Evolutionary conservation across 1,140 invertebrate genomes (phyloP), one percentile per base, ranked within the genome.

Genomic region (Nylanderia fulva): DNA sequence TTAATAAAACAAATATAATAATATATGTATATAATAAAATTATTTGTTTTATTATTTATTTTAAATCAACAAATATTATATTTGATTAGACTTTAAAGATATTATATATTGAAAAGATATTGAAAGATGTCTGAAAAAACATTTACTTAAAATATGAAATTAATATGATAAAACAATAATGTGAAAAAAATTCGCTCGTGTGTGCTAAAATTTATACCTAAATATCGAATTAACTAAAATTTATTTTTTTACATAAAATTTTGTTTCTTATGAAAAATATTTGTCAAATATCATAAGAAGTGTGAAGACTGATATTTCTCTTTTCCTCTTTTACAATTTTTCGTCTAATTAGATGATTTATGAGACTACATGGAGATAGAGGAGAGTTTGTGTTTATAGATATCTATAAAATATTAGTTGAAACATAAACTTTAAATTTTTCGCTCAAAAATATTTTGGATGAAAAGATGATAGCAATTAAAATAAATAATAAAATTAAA

Each of bases 291-390:
- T 58, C 56, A 36, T 36, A 36, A 54, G 33, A 72, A 52, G 52
- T 58, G 29, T 72, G 52, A 72, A 7, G 48, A 39, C 1, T 74
- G 71, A 39, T 8, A 36, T 58, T 9, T 74, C 21, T 56, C 29
- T 56, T 21, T 56, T 36, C 36, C 13, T 39, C 15, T 21, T 52
- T 6, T 33, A n/a, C 15, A 48, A 15, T 52, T 66, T 72, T n/a
- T n/a, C n/a, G n/a, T n/a, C n/a, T 72, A 72, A n/a, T 74, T 74
- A 24, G 29, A 36, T 56, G 13, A 72, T 72, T 72, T 58, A 24
- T 58, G 58, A 39, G 8, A 27, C 15, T 1, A 58, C 13, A 33
- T 8, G 18, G 1, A n/a, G n/a, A 39, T 36, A 74, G 15, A 56
- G 21, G 36, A n/a, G 9, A 71, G 2, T 72, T 48, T 2, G 27